These are phyloP conservation scores for Bubalus kerabau DNA, from an alignment of 2,113 vertebrate species.

Conservation along the genomic window DNA sequence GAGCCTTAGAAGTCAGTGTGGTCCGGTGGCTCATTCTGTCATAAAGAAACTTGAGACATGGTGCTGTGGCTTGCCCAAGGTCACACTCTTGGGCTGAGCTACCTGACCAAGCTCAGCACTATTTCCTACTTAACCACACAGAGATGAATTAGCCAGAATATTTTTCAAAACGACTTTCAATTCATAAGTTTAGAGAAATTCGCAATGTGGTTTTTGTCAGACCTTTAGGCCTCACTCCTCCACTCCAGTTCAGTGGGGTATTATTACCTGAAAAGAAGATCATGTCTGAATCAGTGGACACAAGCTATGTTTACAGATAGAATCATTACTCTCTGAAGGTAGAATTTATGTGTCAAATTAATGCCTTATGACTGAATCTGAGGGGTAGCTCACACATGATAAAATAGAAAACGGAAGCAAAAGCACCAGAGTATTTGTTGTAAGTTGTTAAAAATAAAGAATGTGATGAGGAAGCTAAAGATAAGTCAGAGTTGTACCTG, in stretches of 20 bases:
- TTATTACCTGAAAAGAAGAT: neutral
- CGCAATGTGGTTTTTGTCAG: neutral
- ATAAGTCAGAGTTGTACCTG: neutral
- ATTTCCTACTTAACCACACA: neutral
- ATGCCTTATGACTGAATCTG: neutral
- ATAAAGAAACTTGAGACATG: neutral
- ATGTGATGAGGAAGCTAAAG: neutral
- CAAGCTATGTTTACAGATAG: neutral
- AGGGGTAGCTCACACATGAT: neutral
- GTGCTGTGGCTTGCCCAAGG: neutral
- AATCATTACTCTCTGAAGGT: neutral
- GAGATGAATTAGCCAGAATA: neutral
- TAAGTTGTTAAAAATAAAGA: conserved; percentile 4
- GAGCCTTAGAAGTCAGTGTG: neutral
- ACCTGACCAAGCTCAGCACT: neutral
- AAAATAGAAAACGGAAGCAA: neutral
- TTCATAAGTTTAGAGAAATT: neutral
- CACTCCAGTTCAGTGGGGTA: neutral
- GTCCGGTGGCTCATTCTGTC: neutral
- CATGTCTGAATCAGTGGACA: neutral
- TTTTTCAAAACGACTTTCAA: neutral
- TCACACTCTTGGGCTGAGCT: neutral
- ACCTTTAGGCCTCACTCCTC: neutral
- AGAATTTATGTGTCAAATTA: neutral
- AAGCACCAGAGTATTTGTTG: neutral